Percentiles rank a stretch among this genome's conserved stretches.
Evolutionary conservation across 2,797 vertebrate genomes (phyloP).

Genomic region (Cyclopterus lumpus): DNA sequence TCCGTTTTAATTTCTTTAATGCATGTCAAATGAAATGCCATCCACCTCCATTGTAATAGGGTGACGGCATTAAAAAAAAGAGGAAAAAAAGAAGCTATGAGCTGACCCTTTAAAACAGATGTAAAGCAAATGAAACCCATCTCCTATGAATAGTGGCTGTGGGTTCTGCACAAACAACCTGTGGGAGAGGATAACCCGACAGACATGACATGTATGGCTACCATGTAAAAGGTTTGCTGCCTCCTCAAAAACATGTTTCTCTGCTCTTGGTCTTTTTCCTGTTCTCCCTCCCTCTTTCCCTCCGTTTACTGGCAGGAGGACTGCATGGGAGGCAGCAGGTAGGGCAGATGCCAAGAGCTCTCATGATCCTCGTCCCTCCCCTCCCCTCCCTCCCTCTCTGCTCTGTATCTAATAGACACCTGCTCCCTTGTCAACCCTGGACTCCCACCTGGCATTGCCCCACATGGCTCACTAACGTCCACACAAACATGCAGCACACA

Average conservation of each 20-base stretch:
- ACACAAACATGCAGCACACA: constrained; percentile 23
- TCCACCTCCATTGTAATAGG: not conserved
- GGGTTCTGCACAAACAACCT: not conserved
- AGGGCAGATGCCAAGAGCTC: constrained; percentile 75
- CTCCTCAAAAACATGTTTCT: constrained; percentile 22
- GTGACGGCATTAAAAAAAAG: not conserved
- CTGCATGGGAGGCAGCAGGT: constrained; percentile 70
- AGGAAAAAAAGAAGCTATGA: not conserved
- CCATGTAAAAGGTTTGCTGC: constrained; percentile 32
- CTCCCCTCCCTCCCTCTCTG: constrained; percentile 24
- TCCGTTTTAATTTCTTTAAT: not conserved
- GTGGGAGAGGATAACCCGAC: constrained; percentile 19
- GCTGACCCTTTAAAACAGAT: constrained; percentile 4
- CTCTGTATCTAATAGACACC: constrained; percentile 78
- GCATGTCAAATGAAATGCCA: not conserved
- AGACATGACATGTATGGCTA: constrained; percentile 15
- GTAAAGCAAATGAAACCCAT: not conserved
- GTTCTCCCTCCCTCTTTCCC: constrained; percentile 11
- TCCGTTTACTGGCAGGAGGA: constrained; percentile 45
- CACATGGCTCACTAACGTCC: constrained; percentile 53
- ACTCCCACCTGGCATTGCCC: constrained; percentile 68
- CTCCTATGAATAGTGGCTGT: not conserved
- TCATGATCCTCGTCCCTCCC: constrained; percentile 35
- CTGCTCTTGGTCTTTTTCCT: constrained; percentile 7
- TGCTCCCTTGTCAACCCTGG: constrained; percentile 78